Conservation (phyloP, 64 coral and sea anemone genomes). For the Actinia equina region DNA sequence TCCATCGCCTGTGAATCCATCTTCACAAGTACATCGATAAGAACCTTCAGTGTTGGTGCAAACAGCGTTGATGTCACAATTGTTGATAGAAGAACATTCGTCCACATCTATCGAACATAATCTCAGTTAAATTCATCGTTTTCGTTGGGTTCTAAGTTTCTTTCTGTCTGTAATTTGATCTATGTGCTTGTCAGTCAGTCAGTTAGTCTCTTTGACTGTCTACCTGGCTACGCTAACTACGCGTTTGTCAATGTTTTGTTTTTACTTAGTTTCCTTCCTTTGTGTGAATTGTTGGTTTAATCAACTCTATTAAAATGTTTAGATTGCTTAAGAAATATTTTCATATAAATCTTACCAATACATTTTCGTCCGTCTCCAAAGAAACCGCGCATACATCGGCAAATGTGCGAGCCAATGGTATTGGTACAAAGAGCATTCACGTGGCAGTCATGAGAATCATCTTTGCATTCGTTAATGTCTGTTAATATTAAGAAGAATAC, state of each 20-base stretch:
- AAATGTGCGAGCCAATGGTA: neutral
- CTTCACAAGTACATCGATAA: constrained; percentile 34
- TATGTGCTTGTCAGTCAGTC: too few species aligned
- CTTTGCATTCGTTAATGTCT: constrained; percentile 20
- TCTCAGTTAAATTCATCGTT: neutral
- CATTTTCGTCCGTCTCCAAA: neutral
- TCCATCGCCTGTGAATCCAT: constrained; percentile 39
- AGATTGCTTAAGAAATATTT: too few species aligned
- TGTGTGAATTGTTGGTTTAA: neutral
- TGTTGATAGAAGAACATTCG: constrained; percentile 2
- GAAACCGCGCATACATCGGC: constrained; percentile 1
- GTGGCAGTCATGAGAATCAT: neutral
- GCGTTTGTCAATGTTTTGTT: neutral
- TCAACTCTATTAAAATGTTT: too few species aligned
- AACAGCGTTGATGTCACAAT: constrained; percentile 38
- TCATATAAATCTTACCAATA: neutral
- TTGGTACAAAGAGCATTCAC: constrained; percentile 18
- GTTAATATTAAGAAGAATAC: neutral
- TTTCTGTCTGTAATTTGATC: too few species aligned
- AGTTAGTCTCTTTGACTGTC: too few species aligned
- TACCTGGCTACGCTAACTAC: too few species aligned
- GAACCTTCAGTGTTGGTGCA: constrained; percentile 50
- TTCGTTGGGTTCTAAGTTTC: neutral
- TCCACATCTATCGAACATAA: constrained; percentile 3
- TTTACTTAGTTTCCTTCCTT: neutral